phyloP scores from a whole-genome alignment of 23 tunicate species.

The Ascidia mentula region DNA sequence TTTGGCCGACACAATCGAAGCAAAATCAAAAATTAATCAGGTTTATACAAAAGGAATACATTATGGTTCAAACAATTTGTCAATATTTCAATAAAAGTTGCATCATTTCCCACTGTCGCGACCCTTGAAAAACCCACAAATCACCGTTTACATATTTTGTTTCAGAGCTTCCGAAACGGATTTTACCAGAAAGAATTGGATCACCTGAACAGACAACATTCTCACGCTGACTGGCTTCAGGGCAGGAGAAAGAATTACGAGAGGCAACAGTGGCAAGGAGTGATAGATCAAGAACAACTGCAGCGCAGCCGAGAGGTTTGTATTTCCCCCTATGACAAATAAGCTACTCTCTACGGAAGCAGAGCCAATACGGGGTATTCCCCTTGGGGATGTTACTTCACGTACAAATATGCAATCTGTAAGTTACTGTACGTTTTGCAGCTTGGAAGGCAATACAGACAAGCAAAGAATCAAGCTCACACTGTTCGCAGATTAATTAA shows the following conservation, averaged over 20 bases:
- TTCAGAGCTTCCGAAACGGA: conserved; percentile 67
- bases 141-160: not conserved
- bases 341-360: no score
- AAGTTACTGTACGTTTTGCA: conserved; percentile 8
- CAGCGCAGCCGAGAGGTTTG: conserved; percentile 53
- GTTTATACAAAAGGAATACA: conserved; percentile 34
- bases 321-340: no score
- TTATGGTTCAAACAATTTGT: no score
- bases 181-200: conserved; percentile 84
- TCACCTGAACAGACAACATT: conserved; percentile 60
- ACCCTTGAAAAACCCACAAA: no score
- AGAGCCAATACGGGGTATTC: no score
- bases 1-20: conserved; percentile 62
- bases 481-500: conserved; percentile 28
- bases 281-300: conserved; percentile 11
- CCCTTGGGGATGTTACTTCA: no score
- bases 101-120: no score
- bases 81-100: no score
- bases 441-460: conserved; percentile 66
- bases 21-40: conserved; percentile 89
- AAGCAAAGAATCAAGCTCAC: conserved; percentile 45
- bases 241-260: conserved; percentile 51
- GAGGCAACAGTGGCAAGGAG: conserved; percentile 27
- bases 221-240: conserved; percentile 83
- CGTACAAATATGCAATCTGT: no score